Evolutionary conservation across 2,888 invertebrate genomes (phyloP).

Genomic region (Ichneumoninae sp.): DNA sequence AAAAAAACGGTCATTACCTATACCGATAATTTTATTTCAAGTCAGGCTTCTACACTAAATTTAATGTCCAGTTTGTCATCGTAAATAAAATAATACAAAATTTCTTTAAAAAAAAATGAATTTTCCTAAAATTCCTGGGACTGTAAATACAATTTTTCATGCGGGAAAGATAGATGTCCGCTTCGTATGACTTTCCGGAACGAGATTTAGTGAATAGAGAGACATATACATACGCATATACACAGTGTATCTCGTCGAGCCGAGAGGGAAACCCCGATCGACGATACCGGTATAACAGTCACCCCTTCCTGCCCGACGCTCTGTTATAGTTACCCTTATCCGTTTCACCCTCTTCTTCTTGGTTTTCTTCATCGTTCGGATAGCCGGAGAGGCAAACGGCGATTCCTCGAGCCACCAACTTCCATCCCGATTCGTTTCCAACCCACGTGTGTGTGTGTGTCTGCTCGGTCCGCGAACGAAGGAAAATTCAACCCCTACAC

Average conservation of each 20-base stretch:
- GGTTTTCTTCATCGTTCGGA: slow-evolving; percentile 29
- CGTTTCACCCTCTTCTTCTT: slow-evolving; percentile 40
- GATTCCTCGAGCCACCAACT: slow-evolving; percentile 58
- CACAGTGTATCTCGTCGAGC: background rate
- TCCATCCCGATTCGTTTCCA: slow-evolving; percentile 61
- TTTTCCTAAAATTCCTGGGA: background rate
- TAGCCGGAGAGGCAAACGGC: slow-evolving; percentile 24
- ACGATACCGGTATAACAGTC: slow-evolving; percentile 34
- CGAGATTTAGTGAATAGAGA: slow-evolving; percentile 16
- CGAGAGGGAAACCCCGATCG: slow-evolving; percentile 22
- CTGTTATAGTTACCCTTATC: slow-evolving; percentile 40
- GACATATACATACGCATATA: background rate
- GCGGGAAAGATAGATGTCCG: background rate
- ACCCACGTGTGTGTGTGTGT: slow-evolving; percentile 34
- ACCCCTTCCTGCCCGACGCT: slow-evolving; percentile 12
- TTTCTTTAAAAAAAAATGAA: background rate
- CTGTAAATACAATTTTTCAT: background rate
- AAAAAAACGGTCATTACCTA: background rate
- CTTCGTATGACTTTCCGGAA: background rate
- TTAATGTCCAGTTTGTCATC: too few relatives aligned
- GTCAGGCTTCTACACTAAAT: too few relatives aligned
- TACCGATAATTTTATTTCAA: too few relatives aligned
- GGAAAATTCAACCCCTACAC: slow-evolving; percentile 60
- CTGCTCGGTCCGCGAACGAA: slow-evolving; percentile 42
- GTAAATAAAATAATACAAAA: too few relatives aligned